Evolutionary conservation across 2,113 vertebrate genomes (phyloP).

Genomic region (Pluvialis apricaria): DNA sequence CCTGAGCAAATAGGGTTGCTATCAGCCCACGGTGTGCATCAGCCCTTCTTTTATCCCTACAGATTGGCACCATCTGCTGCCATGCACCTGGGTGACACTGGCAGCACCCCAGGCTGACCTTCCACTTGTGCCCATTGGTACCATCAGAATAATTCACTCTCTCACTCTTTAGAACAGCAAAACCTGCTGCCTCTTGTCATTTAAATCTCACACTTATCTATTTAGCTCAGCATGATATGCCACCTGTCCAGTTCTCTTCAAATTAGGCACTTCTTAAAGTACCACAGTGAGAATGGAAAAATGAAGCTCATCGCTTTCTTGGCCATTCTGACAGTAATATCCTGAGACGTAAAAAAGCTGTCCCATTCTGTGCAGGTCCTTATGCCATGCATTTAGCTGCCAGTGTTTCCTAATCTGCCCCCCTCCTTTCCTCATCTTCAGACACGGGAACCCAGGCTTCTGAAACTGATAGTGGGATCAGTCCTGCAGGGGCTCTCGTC

Average conservation of each 20-base stretch:
- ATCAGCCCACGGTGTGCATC: fast-evolving
- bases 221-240: slow-evolving; percentile 13
- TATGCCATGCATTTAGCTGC: background rate
- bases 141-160: background rate
- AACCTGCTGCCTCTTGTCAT: slow-evolving; percentile 20
- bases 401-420: background rate
- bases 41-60: background rate
- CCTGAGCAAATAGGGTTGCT: background rate
- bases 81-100: background rate
- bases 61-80: background rate
- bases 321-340: background rate
- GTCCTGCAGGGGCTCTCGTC: background rate
- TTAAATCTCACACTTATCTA: slow-evolving; percentile 19
- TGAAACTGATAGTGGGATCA: background rate
- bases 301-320: background rate
- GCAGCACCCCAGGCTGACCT: slow-evolving; percentile 12
- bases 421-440: background rate
- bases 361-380: background rate
- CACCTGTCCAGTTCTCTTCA: slow-evolving; percentile 14
- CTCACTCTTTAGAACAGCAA: background rate
- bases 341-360: slow-evolving; percentile 13
- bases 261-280: background rate
- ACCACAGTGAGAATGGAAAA: background rate
- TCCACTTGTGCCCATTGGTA: background rate
- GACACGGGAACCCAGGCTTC: background rate